Conservation (phyloP, 2,888 invertebrate species). For the Saturnia pavonia region DNA sequence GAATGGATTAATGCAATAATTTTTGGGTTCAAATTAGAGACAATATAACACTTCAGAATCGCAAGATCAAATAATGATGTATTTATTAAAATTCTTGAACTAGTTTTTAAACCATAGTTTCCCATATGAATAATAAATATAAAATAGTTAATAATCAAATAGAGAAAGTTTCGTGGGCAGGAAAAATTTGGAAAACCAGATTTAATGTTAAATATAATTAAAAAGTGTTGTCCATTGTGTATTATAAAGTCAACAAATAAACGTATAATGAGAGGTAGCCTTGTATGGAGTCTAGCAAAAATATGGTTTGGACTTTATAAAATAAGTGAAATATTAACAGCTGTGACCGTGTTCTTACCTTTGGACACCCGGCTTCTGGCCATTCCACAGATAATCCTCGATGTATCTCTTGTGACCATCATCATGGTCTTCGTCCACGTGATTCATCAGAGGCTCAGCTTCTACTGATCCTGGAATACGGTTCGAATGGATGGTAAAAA, state of each 20-base stretch:
- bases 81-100: background rate
- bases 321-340: background rate
- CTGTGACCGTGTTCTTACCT: slow-evolving; percentile 49
- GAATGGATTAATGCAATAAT: background rate
- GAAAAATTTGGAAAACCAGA: background rate
- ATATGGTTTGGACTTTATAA: background rate
- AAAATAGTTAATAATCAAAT: background rate
- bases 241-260: background rate
- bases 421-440: slow-evolving; percentile 80
- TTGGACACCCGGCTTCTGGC: slow-evolving; percentile 75
- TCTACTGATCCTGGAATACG: slow-evolving; percentile 83
- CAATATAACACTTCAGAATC: background rate
- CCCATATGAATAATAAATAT: background rate
- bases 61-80: background rate
- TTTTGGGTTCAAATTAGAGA: background rate
- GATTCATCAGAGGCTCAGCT: slow-evolving; percentile 88
- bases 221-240: background rate
- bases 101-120: background rate
- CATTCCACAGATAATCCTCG: slow-evolving; percentile 77
- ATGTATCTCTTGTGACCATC: slow-evolving; percentile 71
- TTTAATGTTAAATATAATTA: background rate
- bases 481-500: slow-evolving; percentile 2
- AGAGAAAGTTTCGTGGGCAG: background rate
- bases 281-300: slow-evolving; percentile 2
- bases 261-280: background rate